A percentile compares a stretch with the other conserved stretches of the same genome.
These are phyloP conservation scores for Gerosis bhagava DNA, from an alignment of 2,888 invertebrate species.

Conservation along the genomic window DNA sequence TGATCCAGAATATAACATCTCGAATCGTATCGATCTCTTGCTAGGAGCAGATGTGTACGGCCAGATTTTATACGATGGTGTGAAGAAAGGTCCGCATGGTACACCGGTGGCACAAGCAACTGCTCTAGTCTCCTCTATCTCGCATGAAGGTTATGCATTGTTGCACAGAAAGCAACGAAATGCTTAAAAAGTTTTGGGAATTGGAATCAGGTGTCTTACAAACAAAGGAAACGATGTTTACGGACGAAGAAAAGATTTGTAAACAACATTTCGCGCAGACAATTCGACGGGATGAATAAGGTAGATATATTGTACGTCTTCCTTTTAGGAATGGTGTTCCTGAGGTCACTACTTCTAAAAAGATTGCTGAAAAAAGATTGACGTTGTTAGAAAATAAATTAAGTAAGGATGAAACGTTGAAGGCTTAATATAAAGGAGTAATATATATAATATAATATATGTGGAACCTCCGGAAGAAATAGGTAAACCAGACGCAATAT, in stretches of 20 bases:
- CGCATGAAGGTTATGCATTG: slow-evolving; percentile 14
- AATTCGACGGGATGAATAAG: neutral
- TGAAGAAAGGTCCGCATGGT: slow-evolving; percentile 14
- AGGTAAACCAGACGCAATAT: neutral
- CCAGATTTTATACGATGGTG: slow-evolving; percentile 30
- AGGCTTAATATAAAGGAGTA: neutral
- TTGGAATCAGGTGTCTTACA: neutral
- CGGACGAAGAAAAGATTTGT: slow-evolving; percentile 2
- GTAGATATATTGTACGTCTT: slow-evolving; percentile 5
- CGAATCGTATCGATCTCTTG: slow-evolving; percentile 32
- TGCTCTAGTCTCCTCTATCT: neutral
- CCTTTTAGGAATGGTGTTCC: slow-evolving; percentile 3
- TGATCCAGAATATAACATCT: slow-evolving; percentile 27
- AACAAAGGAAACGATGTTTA: slow-evolving; percentile 3
- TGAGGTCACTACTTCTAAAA: neutral
- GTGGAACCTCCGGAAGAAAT: neutral
- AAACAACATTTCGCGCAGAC: slow-evolving; percentile 3
- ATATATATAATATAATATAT: no score
- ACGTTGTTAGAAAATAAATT: slow-evolving; percentile 1
- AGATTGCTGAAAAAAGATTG: slow-evolving; percentile 4
- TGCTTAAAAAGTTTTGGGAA: slow-evolving; percentile 7
- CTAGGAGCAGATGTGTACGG: no score
- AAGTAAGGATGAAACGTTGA: neutral
- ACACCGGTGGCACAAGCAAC: slow-evolving; percentile 5
- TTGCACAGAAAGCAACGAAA: slow-evolving; percentile 5